phyloP scores from a whole-genome alignment of 2,113 vertebrate genomes.

The Galemys pyrenaicus region DNA sequence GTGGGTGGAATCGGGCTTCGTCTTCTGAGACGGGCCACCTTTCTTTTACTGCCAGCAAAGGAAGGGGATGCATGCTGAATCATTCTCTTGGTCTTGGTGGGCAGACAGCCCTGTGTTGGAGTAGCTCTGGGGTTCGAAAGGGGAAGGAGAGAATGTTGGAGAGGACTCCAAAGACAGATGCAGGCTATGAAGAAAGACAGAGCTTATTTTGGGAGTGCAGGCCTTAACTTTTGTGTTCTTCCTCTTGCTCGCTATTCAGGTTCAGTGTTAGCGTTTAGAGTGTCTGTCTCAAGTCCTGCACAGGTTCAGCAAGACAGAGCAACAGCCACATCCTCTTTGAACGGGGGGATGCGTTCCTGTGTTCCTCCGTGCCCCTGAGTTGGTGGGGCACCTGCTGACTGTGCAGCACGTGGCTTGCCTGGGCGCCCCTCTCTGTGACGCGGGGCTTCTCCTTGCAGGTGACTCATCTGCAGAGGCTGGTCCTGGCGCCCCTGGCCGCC shows the following conservation, averaged over 20 bases:
- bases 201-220: no score
- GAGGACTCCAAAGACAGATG: neutral
- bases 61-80: neutral
- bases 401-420: accelerated
- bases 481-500: constrained; percentile 89
- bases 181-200: neutral
- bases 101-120: no score
- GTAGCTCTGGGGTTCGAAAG: neutral
- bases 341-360: neutral
- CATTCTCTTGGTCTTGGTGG: neutral
- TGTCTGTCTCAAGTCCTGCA: neutral
- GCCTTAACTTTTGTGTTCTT: neutral
- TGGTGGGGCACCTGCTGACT: no score
- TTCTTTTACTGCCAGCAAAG: neutral
- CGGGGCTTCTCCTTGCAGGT: constrained; percentile 80
- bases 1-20: neutral
- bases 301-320: neutral
- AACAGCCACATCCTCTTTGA: neutral
- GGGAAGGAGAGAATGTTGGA: neutral
- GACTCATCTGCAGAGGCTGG: constrained; percentile 87
- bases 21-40: neutral
- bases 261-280: neutral
- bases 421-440: neutral
- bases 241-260: neutral
- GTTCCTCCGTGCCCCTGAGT: neutral